Evolutionary conservation across 2,113 vertebrate genomes (phyloP).

Genomic region (Oenanthe oenanthe): DNA sequence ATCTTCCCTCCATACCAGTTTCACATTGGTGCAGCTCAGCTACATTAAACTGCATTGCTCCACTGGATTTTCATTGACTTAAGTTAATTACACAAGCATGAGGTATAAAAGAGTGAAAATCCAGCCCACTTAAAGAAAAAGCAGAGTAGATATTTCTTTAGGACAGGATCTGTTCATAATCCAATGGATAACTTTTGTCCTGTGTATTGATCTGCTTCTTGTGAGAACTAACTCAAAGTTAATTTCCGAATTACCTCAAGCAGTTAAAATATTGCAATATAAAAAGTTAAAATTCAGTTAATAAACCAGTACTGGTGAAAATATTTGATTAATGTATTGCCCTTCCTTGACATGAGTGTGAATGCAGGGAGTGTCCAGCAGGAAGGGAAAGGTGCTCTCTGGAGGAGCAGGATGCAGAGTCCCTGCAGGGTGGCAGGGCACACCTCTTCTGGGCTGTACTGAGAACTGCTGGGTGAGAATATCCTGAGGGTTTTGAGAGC

Average conservation of each 20-base stretch:
- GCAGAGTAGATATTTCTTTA: background rate
- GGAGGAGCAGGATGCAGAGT: background rate
- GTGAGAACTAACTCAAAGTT: background rate
- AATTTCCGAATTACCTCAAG: slow-evolving; percentile 16
- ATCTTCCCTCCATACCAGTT: background rate
- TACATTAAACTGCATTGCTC: background rate
- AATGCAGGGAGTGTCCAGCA: background rate
- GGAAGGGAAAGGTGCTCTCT: background rate
- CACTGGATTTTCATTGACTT: background rate
- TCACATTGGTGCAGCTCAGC: background rate
- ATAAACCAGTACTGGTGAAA: background rate
- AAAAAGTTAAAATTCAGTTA: slow-evolving; percentile 3
- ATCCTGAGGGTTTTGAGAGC: background rate
- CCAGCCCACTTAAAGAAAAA: background rate
- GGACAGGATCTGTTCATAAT: slow-evolving; percentile 6
- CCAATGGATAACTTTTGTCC: background rate
- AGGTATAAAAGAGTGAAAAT: background rate
- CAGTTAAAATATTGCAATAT: background rate
- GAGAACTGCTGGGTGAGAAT: background rate
- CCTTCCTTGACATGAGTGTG: background rate
- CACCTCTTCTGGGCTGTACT: background rate
- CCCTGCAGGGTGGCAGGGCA: background rate
- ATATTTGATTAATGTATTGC: background rate
- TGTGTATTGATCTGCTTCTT: slow-evolving; percentile 26
- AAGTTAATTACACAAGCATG: background rate